Base-by-base conservation (phyloP, 2,113 vertebrate species). In the Sinocyclocheilus grahami region DNA sequence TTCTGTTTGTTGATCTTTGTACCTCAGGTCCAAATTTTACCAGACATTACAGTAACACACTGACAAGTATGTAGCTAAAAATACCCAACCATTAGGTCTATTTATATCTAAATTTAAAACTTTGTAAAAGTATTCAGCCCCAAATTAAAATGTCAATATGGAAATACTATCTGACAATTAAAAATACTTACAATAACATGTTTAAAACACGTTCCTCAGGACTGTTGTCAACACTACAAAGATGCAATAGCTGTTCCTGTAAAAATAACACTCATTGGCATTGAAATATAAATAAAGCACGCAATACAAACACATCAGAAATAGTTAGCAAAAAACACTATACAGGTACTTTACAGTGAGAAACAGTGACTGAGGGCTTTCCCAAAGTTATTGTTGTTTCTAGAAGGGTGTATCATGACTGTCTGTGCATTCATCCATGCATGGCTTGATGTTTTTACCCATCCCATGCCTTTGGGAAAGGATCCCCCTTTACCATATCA, bases 391-490 rank as follows among this genome's bases (percentile, higher is more conserved):
- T 86, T 85, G 91, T 93, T 93, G 92, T 93, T 92, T 92, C 90
- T 81, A 92, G 85, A 89, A 90, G 58, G 55, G 77, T 2, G 55
- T 53, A 27, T 51, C 39, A 16, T 33, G 42, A 67, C 88, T 91
- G 89, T 88, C 84, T 89, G 88, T 90, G 88, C 92, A 91, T 86
- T 89, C 92, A 90, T 93, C 90, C 93, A 92, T 91, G 91, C 89
- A 88, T 91, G 92, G 91, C 46, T 91, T 87, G 60, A 90, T 85
- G 62, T 84, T 87, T n/a, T 83, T 69, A 74, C 84, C 86, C n/a
- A 78, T 89, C 87, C 87, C 88, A 63, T 79, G 84, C 89, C 42
- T 7, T 48, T 51, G 89, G 91, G 86, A 67, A 91, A 91, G 92
- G 88, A 91, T 91, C 90, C 92, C 91, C 85, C 67, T 87, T 62